A percentile compares a stretch with the other conserved stretches of the same genome.
Evolutionary conservation across 2,113 vertebrate genomes (phyloP).

Genomic region (Malurus alboscapulatus): DNA sequence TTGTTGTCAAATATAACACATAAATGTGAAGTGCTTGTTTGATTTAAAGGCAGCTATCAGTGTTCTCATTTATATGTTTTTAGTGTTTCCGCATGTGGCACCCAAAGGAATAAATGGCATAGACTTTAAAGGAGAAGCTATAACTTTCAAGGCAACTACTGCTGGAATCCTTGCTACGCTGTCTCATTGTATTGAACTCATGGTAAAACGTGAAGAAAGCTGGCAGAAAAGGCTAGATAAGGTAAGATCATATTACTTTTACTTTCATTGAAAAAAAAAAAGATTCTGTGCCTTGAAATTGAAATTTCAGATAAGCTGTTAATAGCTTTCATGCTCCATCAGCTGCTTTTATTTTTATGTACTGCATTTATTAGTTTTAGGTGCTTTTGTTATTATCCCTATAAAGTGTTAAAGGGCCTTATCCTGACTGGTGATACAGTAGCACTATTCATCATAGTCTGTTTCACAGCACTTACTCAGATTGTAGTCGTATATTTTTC

Average conservation of each 20-base stretch:
- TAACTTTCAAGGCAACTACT: conserved; percentile 98
- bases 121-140: conserved; percentile 98
- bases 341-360: not conserved
- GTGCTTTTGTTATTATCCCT: not conserved
- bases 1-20: not conserved
- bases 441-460: not conserved
- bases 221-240: conserved; percentile 97
- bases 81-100: conserved; percentile 87
- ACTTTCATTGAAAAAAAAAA: not conserved
- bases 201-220: conserved; percentile 92
- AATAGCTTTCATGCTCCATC: not conserved
- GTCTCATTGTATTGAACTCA: conserved; percentile 96
- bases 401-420: not conserved
- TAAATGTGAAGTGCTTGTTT: not conserved
- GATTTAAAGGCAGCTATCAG: not conserved
- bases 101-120: conserved; percentile 92
- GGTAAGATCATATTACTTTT: conserved; percentile 71
- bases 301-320: not conserved
- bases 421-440: not conserved
- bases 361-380: not conserved
- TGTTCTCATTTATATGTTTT: not conserved
- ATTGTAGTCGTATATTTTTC: not conserved
- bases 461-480: not conserved
- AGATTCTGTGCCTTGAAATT: not conserved
- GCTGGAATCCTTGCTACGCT: conserved; percentile 95